Conservation (phyloP, 2,888 invertebrate species). For the Phasia obesa region DNA sequence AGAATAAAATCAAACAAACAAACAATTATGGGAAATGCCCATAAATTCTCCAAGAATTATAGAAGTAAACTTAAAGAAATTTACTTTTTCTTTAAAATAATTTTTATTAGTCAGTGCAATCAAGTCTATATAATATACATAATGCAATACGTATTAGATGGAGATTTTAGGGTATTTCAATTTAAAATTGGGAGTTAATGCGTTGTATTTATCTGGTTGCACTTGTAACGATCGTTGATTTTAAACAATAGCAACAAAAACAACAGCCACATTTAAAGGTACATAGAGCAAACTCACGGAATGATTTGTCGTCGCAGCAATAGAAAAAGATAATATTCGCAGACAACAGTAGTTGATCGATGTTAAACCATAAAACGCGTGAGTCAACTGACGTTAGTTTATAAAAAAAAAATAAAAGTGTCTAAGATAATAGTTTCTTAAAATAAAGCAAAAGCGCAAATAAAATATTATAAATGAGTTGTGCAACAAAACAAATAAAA, state of each 20-base stretch:
- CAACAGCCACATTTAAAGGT: slow-evolving; percentile 33
- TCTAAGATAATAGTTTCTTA: slow-evolving; percentile 30
- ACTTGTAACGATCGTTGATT: slow-evolving; percentile 11
- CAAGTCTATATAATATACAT: no score
- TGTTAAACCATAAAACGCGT: slow-evolving; percentile 47
- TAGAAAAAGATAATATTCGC: slow-evolving; percentile 16
- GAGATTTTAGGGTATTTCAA: neutral
- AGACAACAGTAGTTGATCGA: slow-evolving; percentile 27
- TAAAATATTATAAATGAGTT: slow-evolving; percentile 9
- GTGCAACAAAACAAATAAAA: neutral
- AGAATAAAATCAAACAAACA: no score
- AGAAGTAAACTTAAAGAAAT: no score
- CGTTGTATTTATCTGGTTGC: neutral
- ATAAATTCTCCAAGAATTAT: no score
- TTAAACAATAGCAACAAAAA: slow-evolving; percentile 10
- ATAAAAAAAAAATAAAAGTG: slow-evolving; percentile 45
- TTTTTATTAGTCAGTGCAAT: no score
- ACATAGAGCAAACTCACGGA: slow-evolving; percentile 10
- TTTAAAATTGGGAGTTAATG: neutral
- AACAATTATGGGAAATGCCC: no score
- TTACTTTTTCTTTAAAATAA: no score
- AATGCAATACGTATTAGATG: no score
- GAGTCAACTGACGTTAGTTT: slow-evolving; percentile 60
- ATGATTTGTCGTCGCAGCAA: slow-evolving; percentile 15
- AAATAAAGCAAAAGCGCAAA: slow-evolving; percentile 5